Evolutionary conservation across 2,113 vertebrate genomes (phyloP).

Genomic region (Phasianus colchicus): DNA sequence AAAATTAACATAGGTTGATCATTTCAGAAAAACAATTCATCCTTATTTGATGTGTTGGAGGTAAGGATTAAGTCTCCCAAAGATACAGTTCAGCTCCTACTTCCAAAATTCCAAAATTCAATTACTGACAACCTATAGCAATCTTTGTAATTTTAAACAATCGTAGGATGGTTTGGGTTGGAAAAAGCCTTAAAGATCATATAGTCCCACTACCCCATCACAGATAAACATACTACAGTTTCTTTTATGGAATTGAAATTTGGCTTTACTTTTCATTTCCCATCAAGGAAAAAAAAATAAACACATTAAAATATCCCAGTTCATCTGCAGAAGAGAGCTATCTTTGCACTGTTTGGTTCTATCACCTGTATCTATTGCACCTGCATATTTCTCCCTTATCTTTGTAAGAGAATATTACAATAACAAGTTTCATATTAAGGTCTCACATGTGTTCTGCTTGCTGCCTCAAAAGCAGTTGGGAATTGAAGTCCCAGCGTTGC

Average conservation of each 20-base stretch:
- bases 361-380: not conserved
- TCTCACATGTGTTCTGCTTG: not conserved
- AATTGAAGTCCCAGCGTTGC: not conserved
- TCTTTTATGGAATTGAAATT: not conserved
- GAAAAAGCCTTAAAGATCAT: not conserved
- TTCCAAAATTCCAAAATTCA: rapidly evolving
- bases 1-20: not conserved
- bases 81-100: not conserved
- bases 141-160: not conserved
- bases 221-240: not conserved
- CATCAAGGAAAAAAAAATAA: not conserved
- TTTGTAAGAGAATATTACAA: not conserved
- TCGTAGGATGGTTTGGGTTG: not conserved
- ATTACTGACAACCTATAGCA: not conserved
- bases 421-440: not conserved
- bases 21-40: not conserved
- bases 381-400: not conserved
- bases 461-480: not conserved
- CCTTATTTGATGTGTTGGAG: not conserved
- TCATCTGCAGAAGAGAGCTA: not conserved
- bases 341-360: not conserved
- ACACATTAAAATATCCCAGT: not conserved
- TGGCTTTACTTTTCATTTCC: not conserved
- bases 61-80: not conserved
- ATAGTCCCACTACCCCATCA: not conserved